These are phyloP conservation scores for Elegia similella DNA, from an alignment of 2,888 invertebrate genomes.

Conservation along the genomic window DNA sequence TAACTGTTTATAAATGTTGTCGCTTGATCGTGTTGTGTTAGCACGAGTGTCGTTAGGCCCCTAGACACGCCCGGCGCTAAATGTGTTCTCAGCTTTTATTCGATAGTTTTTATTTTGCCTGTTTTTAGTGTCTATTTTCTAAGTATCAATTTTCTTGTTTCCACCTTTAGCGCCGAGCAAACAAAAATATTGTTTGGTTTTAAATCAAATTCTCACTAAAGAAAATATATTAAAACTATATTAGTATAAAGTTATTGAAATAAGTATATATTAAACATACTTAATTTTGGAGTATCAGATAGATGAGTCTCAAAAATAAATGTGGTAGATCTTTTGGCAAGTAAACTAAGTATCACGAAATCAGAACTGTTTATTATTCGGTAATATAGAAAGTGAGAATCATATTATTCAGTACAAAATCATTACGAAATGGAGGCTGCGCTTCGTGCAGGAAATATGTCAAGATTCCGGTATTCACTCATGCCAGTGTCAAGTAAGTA, in stretches of 20 bases:
- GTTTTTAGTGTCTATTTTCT: conserved; percentile 25
- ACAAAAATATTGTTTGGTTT: conserved; percentile 20
- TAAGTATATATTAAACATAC: background rate
- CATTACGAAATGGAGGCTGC: conserved; percentile 1
- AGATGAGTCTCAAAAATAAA: background rate
- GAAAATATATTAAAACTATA: background rate
- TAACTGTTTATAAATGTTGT: conserved; percentile 76
- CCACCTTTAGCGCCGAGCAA: conserved; percentile 56
- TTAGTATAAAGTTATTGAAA: background rate
- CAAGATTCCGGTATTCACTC: conserved; percentile 46
- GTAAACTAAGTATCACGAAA: background rate
- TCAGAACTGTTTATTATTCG: background rate
- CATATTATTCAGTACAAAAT: conserved; percentile 15
- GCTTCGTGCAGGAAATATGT: conserved; percentile 24
- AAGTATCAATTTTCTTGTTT: conserved; percentile 31
- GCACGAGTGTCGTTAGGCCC: conserved; percentile 76
- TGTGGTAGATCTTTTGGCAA: background rate
- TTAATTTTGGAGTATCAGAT: background rate
- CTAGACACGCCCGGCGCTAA: conserved; percentile 62
- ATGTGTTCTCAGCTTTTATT: conserved; percentile 37
- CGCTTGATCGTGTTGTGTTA: conserved; percentile 75
- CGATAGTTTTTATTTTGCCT: conserved; percentile 28
- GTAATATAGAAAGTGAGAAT: conserved; percentile 2
- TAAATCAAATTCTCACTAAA: conserved; percentile 12
- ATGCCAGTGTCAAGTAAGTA: conserved; percentile 53